These are phyloP conservation scores for Platysteira castanea DNA, from an alignment of 2,113 vertebrate species.

Conservation along the genomic window DNA sequence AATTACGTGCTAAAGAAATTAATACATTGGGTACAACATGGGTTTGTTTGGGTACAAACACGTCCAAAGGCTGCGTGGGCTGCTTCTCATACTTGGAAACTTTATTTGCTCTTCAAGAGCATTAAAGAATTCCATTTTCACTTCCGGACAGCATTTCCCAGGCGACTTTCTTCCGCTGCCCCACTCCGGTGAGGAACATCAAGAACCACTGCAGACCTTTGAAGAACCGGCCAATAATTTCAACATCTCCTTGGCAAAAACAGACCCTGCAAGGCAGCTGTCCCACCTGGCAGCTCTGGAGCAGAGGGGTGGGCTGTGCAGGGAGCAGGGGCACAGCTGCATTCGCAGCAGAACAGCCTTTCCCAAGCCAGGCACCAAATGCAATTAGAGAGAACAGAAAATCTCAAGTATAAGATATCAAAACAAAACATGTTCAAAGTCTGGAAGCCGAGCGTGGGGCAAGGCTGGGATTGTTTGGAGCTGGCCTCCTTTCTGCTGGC, in stretches of 20 bases:
- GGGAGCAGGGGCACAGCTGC: slow-evolving; percentile 21
- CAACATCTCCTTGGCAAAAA: slow-evolving; percentile 32
- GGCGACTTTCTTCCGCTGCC: slow-evolving; percentile 48
- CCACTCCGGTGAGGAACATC: slow-evolving; percentile 19
- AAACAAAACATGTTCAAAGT: background rate
- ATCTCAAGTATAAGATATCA: background rate
- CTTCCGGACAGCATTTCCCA: slow-evolving; percentile 42
- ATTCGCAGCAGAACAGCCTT: background rate
- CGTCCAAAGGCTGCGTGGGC: slow-evolving; percentile 9
- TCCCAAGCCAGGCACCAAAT: background rate
- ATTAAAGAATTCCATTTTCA: background rate
- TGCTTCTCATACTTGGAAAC: background rate
- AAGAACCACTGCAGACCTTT: slow-evolving; percentile 20
- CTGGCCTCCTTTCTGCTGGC: slow-evolving; percentile 20
- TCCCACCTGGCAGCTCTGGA: slow-evolving; percentile 1
- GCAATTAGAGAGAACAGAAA: background rate
- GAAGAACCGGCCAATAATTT: slow-evolving; percentile 25
- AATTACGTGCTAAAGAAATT: background rate
- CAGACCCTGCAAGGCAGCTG: background rate
- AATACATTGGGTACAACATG: background rate
- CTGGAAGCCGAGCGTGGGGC: background rate
- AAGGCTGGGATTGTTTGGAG: background rate
- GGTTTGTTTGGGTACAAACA: slow-evolving; percentile 39
- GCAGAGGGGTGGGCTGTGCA: background rate
- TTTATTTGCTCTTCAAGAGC: slow-evolving; percentile 6